These are phyloP conservation scores for Andrena praecox DNA, from an alignment of 2,888 invertebrate species.

Conservation along the genomic window DNA sequence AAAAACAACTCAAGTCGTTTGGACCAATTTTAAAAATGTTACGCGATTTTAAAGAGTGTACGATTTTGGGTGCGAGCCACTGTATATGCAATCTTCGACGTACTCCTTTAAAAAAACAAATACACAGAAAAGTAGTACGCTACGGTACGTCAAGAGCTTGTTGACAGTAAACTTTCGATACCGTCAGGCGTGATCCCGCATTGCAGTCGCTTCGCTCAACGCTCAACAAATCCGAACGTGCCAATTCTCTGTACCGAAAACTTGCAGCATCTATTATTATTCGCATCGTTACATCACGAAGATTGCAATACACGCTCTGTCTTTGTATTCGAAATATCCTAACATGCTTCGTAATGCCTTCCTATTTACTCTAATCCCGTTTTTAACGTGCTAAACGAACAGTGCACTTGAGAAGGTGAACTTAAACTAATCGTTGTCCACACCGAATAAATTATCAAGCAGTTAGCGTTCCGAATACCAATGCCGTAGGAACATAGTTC, in stretches of 20 bases:
- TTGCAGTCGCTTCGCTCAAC: background rate
- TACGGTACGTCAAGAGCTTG: slow-evolving; percentile 13
- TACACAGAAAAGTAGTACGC: slow-evolving; percentile 40
- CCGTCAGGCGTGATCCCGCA: slow-evolving; percentile 29
- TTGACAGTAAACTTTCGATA: slow-evolving; percentile 5
- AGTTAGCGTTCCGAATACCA: slow-evolving; percentile 30
- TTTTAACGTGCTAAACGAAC: slow-evolving; percentile 7
- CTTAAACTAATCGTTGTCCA: slow-evolving; percentile 35
- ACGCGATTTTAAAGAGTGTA: no score
- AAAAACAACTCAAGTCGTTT: no score
- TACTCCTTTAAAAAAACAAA: slow-evolving; percentile 22
- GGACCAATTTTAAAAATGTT: no score
- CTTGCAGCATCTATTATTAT: slow-evolving; percentile 3
- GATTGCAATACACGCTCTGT: slow-evolving; percentile 15
- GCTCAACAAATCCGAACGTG: slow-evolving; percentile 50
- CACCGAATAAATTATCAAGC: slow-evolving; percentile 35
- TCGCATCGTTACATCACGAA: background rate
- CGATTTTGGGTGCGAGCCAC: no score
- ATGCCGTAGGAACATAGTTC: slow-evolving; percentile 35
- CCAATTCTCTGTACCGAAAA: slow-evolving; percentile 16
- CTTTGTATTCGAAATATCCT: slow-evolving; percentile 21
- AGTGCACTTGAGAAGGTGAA: slow-evolving; percentile 11
- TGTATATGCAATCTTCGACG: background rate
- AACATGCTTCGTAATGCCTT: slow-evolving; percentile 3
- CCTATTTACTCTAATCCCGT: slow-evolving; percentile 15